Base-by-base conservation (phyloP, 2,113 vertebrate genomes). In the Eclectus roratus region DNA sequence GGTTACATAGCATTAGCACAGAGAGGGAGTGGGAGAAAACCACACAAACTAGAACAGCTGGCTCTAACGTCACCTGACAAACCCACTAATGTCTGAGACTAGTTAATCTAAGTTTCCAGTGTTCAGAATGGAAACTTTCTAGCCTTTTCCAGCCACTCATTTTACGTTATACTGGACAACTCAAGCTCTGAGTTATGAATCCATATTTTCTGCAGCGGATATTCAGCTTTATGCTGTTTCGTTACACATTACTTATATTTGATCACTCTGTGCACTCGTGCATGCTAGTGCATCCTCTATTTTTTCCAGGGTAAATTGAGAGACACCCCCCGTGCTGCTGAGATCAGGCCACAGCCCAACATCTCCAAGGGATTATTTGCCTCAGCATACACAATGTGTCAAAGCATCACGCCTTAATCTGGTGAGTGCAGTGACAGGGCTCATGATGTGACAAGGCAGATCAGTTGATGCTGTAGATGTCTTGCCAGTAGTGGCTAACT, bases 291-390 rank as follows among this genome's bases (percentile, higher is more conserved):
- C 31, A 49, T 47, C 66, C 63, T 69, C 33, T 33, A 1, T 21
- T 53, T 80, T 73, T 44, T 76, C 56, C 72, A 2, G 91, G 47
- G 35, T 33, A 20, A 72, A 33, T 6, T 9, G 56, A 76, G 70
- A 64, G 33, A 68, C n/a, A 5, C 11, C 6, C 20, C 29, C 37
- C 0, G 0, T 10, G 41, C 0, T 1, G 21, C 64, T 66, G 60
- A 84, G 80, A 55, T 44, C 77, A 41, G 69, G 24, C 39, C 14
- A 6, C 0, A 2, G 65, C 77, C 76, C 43, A 35, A 0, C 73
- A 44, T 41, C 91, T 89, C 80, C 56, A 33, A 89, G 91, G 86
- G 44, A 13, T 52, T n/a, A 69, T 84, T 64, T 52, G 21, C 69
- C 76, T 85, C 88, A 50, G 64, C 0, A 0, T 88, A 14, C 80